A percentile compares a stretch with the other conserved stretches of the same genome.
Conservation (phyloP, 2,888 invertebrate species). For the Pyrgus malvae region DNA sequence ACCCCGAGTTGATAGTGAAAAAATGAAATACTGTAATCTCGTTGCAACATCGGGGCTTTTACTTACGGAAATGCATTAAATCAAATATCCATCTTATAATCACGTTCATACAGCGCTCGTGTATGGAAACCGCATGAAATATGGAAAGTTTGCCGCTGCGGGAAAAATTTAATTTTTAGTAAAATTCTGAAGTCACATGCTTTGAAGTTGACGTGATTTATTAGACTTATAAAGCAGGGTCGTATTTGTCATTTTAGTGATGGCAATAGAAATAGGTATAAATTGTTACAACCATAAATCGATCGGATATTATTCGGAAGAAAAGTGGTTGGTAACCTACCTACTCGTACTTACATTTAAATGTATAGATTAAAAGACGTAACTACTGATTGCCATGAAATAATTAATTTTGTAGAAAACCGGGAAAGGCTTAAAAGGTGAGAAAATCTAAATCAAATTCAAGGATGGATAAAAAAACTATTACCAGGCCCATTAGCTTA, state of each 20-base stretch:
- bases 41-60: constrained; percentile 17
- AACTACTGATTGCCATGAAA: too few relatives aligned
- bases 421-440: too few relatives aligned
- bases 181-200: constrained; percentile 59
- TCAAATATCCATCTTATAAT: constrained; percentile 26
- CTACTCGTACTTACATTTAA: too few relatives aligned
- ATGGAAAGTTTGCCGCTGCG: constrained; percentile 60
- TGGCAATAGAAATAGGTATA: too few relatives aligned
- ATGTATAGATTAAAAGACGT: too few relatives aligned
- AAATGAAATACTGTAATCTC: constrained; percentile 24
- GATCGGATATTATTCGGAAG: too few relatives aligned
- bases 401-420: too few relatives aligned
- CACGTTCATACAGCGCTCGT: constrained; percentile 15
- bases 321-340: too few relatives aligned
- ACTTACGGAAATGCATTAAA: constrained; percentile 27
- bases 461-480: too few relatives aligned
- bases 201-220: constrained; percentile 71
- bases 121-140: constrained; percentile 67
- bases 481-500: too few relatives aligned
- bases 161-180: constrained; percentile 66
- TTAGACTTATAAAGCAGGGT: constrained; percentile 61
- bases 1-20: constrained; percentile 13
- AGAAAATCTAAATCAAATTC: too few relatives aligned
- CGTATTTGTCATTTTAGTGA: constrained; percentile 64
- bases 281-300: too few relatives aligned